These are phyloP conservation scores for Diadema setosum DNA, from an alignment of 35 echinoderm and acorn worm species.

Conservation along the genomic window DNA sequence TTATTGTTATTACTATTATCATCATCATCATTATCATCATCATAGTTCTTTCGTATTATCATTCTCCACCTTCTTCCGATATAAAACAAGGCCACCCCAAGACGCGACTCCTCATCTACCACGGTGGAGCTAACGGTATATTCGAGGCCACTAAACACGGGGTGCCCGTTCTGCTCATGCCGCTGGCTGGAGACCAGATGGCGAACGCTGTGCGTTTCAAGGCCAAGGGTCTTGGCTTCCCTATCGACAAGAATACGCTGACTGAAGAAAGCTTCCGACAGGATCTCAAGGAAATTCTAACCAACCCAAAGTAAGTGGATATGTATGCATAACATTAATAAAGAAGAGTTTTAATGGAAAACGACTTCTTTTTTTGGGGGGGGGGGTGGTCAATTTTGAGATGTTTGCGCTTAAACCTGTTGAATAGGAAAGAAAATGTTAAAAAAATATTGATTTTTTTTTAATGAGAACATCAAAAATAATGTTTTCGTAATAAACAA, in stretches of 20 bases:
- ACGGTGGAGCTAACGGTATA: conserved; percentile 52
- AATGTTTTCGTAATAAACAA: too few species aligned
- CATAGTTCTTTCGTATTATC: neutral
- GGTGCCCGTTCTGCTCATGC: conserved; percentile 47
- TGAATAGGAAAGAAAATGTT: too few species aligned
- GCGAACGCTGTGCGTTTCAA: conserved; percentile 11
- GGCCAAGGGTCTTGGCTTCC: conserved; percentile 28
- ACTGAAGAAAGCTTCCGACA: conserved; percentile 23
- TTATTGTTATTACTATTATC: neutral
- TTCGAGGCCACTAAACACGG: conserved; percentile 34
- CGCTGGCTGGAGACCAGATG: conserved; percentile 35
- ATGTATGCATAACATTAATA: too few species aligned
- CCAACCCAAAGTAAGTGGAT: conserved; percentile 43
- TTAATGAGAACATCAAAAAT: too few species aligned
- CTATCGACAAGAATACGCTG: neutral
- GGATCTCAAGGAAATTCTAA: neutral
- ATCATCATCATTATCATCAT: neutral
- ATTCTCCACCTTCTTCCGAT: too few species aligned
- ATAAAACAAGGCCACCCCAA: conserved; percentile 60
- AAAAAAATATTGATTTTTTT: too few species aligned
- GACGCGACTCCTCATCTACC: conserved; percentile 15
- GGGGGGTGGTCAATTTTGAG: too few species aligned
- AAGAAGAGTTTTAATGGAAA: too few species aligned
- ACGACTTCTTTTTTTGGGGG: too few species aligned
- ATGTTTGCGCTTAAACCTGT: too few species aligned